Percentiles rank a stretch among this genome's conserved stretches.
Evolutionary conservation across 2,888 invertebrate species (phyloP).

Genomic region (Drosophila eohydei): DNA sequence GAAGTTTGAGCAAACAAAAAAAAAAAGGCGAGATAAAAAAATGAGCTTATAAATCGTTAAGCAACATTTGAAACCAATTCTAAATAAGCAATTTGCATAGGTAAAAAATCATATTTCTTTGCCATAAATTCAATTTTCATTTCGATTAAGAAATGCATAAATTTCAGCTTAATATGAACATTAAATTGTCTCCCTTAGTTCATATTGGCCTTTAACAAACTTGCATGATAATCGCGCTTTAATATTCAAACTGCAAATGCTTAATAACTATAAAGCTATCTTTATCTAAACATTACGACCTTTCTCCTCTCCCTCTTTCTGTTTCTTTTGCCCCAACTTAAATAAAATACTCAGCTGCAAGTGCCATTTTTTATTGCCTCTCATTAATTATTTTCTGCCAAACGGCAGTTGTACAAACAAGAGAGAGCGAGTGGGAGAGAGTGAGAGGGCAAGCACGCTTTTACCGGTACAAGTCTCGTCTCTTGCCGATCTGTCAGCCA

Average conservation of each 20-base stretch:
- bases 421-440: conserved; percentile 3
- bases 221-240: conserved; percentile 20
- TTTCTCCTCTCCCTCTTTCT: background rate
- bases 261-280: conserved; percentile 10
- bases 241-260: conserved; percentile 28
- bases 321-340: conserved; percentile 24
- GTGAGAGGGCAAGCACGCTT: conserved; percentile 8
- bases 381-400: conserved; percentile 41
- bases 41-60: conserved; percentile 61
- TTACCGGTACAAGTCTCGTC: conserved; percentile 33
- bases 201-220: conserved; percentile 1
- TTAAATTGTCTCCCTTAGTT: background rate
- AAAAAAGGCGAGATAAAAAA: background rate
- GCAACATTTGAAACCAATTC: conserved; percentile 33
- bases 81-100: conserved; percentile 38
- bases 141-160: conserved; percentile 17
- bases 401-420: conserved; percentile 68
- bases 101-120: conserved; percentile 30
- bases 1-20: conserved; percentile 19
- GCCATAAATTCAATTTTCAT: conserved; percentile 21
- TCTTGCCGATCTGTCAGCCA: conserved; percentile 50
- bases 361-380: conserved; percentile 62
- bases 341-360: conserved; percentile 36
- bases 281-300: background rate
- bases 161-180: background rate